These are phyloP conservation scores for Hydrochoerus hydrochaeris DNA, from an alignment of 2,113 vertebrate species.

Conservation along the genomic window DNA sequence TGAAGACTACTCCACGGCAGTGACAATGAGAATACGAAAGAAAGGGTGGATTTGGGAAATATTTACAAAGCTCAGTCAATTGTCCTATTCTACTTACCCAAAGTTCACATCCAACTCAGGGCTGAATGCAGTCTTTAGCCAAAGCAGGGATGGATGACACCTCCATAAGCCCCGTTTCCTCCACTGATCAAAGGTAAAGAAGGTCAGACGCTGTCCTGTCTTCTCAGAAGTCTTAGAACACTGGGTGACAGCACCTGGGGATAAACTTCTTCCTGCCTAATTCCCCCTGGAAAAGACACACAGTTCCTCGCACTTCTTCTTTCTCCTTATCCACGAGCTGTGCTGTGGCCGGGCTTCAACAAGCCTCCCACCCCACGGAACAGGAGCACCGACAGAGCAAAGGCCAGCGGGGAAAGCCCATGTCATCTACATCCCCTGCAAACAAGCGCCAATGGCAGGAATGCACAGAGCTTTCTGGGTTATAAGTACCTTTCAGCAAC, in stretches of 20 bases:
- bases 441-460: too few species aligned
- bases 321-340: background rate
- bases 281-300: background rate
- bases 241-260: background rate
- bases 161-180: background rate
- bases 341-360: background rate
- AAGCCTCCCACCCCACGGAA: fast-evolving
- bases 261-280: background rate
- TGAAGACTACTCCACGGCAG: fast-evolving
- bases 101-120: fast-evolving
- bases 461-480: background rate
- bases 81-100: background rate
- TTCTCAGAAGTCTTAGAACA: background rate
- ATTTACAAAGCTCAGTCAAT: background rate
- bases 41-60: background rate
- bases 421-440: background rate
- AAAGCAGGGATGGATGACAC: background rate
- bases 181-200: background rate
- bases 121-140: background rate
- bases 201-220: background rate
- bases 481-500: background rate
- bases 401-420: background rate
- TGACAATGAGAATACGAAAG: background rate
- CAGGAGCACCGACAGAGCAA: background rate
- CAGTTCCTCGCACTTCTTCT: background rate